Conservation (phyloP, 23 tunicate genomes). For the Halocynthia roretzi region DNA sequence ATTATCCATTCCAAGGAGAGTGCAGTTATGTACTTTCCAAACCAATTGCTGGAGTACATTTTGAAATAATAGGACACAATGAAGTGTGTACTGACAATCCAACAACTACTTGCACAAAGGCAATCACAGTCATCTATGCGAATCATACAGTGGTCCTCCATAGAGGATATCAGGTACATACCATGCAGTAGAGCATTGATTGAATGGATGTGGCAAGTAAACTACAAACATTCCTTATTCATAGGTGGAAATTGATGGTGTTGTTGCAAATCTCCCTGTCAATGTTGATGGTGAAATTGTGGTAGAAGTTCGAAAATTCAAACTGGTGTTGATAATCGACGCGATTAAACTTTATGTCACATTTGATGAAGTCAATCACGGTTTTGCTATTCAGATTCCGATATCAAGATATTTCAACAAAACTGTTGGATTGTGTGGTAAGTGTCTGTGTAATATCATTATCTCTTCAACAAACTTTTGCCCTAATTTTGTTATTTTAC, state of each 20-base stretch:
- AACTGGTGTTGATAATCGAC: conserved; percentile 32
- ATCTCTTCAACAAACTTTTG: neutral
- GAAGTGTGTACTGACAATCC: conserved; percentile 79
- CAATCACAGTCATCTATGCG: conserved; percentile 56
- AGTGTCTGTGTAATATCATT: neutral
- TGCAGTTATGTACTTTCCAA: conserved; percentile 87
- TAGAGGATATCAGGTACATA: conserved; percentile 69
- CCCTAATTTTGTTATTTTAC: neutral
- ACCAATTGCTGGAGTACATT: neutral
- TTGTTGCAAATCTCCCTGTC: conserved; percentile 30
- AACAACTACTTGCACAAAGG: conserved; percentile 83
- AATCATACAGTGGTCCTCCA: conserved; percentile 34
- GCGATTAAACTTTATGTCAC: conserved; percentile 54
- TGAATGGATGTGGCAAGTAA: neutral
- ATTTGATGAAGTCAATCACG: conserved; percentile 81
- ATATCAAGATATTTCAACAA: conserved; percentile 43
- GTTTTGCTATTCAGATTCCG: conserved; percentile 75
- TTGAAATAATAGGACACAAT: conserved; percentile 82
- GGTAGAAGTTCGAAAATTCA: conserved; percentile 1
- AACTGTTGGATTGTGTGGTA: conserved; percentile 93
- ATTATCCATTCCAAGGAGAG: conserved; percentile 97
- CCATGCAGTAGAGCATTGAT: no score
- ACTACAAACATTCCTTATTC: conserved; percentile 33
- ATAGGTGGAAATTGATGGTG: conserved; percentile 45
- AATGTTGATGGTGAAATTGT: conserved; percentile 28